Evolutionary conservation across 2,113 vertebrate species (phyloP).

Genomic region (Nannobrachium achirus): DNA sequence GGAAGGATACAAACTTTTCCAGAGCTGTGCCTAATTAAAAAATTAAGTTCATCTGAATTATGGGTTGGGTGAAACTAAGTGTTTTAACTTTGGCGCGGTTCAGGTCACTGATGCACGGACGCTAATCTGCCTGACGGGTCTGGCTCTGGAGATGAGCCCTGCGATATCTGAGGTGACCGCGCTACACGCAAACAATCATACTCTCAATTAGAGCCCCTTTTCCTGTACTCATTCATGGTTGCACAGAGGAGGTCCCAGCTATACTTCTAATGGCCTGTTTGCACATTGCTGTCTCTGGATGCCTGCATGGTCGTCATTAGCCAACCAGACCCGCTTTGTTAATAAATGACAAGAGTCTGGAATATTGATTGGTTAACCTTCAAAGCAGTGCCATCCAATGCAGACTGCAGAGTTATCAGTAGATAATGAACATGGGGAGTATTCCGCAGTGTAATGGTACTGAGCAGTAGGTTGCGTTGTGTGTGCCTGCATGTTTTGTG

Average conservation of each 20-base stretch:
- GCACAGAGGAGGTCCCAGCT: slow-evolving; percentile 13
- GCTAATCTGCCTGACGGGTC: slow-evolving; percentile 61
- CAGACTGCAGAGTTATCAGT: slow-evolving; percentile 46
- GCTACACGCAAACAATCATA: slow-evolving; percentile 63
- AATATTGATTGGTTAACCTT: slow-evolving; percentile 73
- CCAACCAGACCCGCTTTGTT: slow-evolving; percentile 51
- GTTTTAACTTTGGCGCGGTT: slow-evolving; percentile 32
- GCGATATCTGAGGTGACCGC: slow-evolving; percentile 60
- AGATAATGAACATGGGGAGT: slow-evolving; percentile 49
- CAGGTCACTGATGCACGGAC: slow-evolving; percentile 27
- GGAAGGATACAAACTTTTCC: slow-evolving; percentile 57
- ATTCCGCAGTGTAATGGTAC: slow-evolving; percentile 22
- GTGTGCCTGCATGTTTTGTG: neutral
- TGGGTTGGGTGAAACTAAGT: slow-evolving; percentile 38
- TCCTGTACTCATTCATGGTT: slow-evolving; percentile 39
- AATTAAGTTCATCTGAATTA: slow-evolving; percentile 55
- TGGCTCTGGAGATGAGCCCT: slow-evolving; percentile 38
- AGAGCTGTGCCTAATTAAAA: slow-evolving; percentile 53
- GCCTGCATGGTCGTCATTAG: slow-evolving; percentile 50
- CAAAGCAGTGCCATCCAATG: slow-evolving; percentile 44
- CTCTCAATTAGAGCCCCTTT: slow-evolving; percentile 64
- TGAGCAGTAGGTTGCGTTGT: neutral
- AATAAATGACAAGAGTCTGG: slow-evolving; percentile 58
- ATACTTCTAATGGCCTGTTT: slow-evolving; percentile 40
- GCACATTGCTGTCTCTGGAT: slow-evolving; percentile 49